Percentiles rank a stretch among this genome's conserved stretches.
These are phyloP conservation scores for Orbicella faveolata DNA, from an alignment of 64 coral and sea anemone genomes.

Conservation along the genomic window DNA sequence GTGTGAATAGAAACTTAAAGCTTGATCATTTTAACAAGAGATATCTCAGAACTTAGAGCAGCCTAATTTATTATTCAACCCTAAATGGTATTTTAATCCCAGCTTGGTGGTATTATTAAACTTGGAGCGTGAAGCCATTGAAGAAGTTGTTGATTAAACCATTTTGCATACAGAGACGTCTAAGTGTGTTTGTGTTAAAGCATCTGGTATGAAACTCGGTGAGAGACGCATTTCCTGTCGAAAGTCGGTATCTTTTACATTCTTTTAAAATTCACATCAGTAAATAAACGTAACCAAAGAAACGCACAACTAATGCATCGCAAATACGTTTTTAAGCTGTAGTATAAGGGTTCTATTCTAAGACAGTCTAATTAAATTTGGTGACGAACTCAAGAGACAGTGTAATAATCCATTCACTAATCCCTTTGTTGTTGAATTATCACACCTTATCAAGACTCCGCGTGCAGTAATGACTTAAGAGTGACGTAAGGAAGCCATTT, in stretches of 20 bases:
- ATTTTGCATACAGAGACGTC: not conserved
- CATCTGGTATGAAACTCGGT: not conserved
- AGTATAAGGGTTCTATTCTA: not conserved
- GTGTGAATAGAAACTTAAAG: too few relatives aligned
- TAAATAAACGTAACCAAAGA: not conserved
- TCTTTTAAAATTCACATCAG: not conserved
- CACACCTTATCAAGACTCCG: not conserved
- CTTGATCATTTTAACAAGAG: too few relatives aligned
- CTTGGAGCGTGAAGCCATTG: not conserved
- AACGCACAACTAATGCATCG: not conserved
- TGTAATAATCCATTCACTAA: conserved; percentile 6
- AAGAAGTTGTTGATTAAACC: not conserved
- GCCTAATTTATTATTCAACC: not conserved
- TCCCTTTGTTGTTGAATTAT: conserved; percentile 15
- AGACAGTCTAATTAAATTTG: not conserved
- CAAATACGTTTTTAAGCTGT: not conserved
- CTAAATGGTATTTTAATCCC: not conserved
- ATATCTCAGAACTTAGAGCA: too few relatives aligned
- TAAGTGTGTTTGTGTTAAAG: conserved; percentile 4
- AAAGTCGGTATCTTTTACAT: not conserved
- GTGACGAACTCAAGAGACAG: conserved; percentile 1
- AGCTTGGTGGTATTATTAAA: not conserved
- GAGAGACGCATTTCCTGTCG: not conserved
- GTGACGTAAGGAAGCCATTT: conserved; percentile 8
- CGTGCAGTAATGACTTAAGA: not conserved